These are phyloP conservation scores for Agelastica alni DNA, from an alignment of 2,888 invertebrate species.

Conservation along the genomic window DNA sequence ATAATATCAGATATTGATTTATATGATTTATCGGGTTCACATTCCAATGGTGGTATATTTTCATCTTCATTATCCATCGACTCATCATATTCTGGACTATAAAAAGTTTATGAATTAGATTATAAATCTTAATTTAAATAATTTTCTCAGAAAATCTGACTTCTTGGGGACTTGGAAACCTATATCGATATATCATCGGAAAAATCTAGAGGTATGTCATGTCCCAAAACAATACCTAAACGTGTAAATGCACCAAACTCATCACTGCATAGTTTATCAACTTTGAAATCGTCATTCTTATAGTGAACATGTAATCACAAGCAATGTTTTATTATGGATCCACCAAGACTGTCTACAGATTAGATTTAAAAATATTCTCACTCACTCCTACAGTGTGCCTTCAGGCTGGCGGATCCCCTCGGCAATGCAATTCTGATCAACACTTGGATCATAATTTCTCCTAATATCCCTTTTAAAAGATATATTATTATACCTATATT, in stretches of 20 bases:
- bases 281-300: not conserved
- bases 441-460: not conserved
- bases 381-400: conserved; percentile 1
- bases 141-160: too few species aligned
- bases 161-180: too few species aligned
- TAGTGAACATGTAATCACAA: too few species aligned
- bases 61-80: conserved; percentile 6
- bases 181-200: not conserved
- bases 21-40: conserved; percentile 7
- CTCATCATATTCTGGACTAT: conserved; percentile 6
- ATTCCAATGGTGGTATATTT: conserved; percentile 6
- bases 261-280: conserved; percentile 3
- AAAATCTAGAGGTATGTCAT: not conserved
- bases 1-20: conserved; percentile 7
- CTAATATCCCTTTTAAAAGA: too few species aligned
- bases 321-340: too few species aligned
- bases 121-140: not conserved
- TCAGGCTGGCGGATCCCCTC: not conserved
- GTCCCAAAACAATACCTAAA: not conserved
- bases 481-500: not conserved
- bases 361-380: conserved; percentile 4
- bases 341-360: too few species aligned
- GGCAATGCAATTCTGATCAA: not conserved
- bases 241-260: not conserved
- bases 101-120: not conserved